A percentile compares a stretch with the other conserved stretches of the same genome.
Evolutionary conservation across 2,797 vertebrate genomes (phyloP).

Genomic region (Chiroxiphia lanceolata): DNA sequence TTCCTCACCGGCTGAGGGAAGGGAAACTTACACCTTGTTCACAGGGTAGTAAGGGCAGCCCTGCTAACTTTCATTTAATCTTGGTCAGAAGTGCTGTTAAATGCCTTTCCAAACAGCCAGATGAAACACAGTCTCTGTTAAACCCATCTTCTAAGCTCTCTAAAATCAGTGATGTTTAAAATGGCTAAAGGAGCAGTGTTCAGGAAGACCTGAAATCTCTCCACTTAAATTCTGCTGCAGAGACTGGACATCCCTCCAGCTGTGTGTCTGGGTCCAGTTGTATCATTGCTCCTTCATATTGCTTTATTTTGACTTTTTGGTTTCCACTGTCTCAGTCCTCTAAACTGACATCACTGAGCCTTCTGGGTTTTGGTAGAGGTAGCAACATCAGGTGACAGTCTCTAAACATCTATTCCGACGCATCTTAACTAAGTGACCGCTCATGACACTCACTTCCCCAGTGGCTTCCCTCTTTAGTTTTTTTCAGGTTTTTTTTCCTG

Average conservation of each 20-base stretch:
- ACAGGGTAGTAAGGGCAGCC: not conserved
- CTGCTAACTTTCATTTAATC: not conserved
- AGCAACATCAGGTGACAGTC: not conserved
- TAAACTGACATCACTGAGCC: not conserved
- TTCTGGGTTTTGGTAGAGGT: not conserved
- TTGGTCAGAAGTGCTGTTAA: not conserved
- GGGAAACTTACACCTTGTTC: not conserved
- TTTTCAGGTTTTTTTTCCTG: not conserved
- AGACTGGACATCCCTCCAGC: constrained; percentile 10
- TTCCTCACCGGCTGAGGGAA: not conserved
- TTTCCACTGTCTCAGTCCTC: not conserved
- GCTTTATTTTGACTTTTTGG: not conserved
- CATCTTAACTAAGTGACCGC: not conserved
- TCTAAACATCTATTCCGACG: not conserved
- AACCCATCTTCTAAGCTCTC: not conserved
- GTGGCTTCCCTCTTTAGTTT: not conserved
- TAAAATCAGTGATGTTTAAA: not conserved
- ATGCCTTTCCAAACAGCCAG: not conserved
- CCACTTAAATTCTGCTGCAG: not conserved
- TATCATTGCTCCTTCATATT: not conserved
- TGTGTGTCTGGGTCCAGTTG: not conserved
- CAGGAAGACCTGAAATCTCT: constrained; percentile 24
- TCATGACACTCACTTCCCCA: not conserved
- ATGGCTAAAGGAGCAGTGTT: not conserved
- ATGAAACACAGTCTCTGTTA: not conserved